These are phyloP conservation scores for Caracal caracal DNA, from an alignment of 2,113 vertebrate genomes.

Conservation along the genomic window DNA sequence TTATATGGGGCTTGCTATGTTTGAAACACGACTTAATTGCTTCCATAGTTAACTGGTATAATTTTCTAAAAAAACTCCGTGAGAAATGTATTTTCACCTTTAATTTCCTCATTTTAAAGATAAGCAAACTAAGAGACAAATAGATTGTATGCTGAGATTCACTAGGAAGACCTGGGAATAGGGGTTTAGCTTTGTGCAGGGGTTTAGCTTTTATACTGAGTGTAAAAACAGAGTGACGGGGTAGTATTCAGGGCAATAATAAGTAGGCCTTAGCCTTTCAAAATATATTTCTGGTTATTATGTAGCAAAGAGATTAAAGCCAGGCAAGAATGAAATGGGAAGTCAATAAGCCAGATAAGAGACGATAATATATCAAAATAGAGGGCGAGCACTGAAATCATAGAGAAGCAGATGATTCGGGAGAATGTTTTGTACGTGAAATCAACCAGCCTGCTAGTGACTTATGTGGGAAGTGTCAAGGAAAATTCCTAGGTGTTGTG, in stretches of 20 bases:
- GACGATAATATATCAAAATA: neutral
- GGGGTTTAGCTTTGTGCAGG: neutral
- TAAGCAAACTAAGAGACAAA: neutral
- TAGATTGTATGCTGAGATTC: neutral
- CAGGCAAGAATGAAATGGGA: neutral
- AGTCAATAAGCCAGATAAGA: neutral
- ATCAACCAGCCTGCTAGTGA: neutral
- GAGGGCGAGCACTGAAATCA: neutral
- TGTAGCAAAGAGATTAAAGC: neutral
- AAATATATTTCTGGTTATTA: neutral
- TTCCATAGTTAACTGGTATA: neutral
- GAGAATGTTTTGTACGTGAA: neutral
- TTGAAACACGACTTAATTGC: neutral
- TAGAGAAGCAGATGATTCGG: neutral
- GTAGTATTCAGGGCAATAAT: neutral
- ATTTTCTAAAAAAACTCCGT: neutral
- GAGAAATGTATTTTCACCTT: neutral
- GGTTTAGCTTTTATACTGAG: neutral
- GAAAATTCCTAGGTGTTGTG: neutral
- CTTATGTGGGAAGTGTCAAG: neutral
- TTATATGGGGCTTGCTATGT: neutral
- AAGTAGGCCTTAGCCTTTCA: neutral
- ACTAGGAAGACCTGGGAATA: neutral
- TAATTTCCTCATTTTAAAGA: neutral
- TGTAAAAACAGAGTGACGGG: neutral